Conservation (phyloP, 2,113 vertebrate genomes). For the Accipiter virgatus region DNA sequence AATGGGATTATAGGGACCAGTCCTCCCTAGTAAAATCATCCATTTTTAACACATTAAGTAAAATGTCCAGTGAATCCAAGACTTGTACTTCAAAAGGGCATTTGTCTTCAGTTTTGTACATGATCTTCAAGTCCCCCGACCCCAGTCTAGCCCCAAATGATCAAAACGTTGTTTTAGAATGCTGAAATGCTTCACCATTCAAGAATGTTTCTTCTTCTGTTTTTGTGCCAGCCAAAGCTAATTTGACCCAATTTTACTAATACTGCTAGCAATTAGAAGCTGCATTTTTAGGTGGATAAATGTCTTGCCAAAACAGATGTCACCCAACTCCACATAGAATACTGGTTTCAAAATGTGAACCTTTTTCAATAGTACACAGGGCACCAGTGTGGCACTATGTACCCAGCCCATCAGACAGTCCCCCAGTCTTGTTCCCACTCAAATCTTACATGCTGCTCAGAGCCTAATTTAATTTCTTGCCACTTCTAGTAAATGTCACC, state of each 20-base stretch:
- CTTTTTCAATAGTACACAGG: neutral
- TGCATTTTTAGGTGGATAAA: neutral
- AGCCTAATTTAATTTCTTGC: neutral
- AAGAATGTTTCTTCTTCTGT: neutral
- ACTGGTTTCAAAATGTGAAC: neutral
- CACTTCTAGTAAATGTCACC: neutral
- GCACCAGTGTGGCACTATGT: neutral
- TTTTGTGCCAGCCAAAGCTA: neutral
- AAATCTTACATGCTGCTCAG: neutral
- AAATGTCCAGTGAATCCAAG: neutral
- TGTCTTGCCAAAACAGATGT: neutral
- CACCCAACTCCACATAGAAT: neutral
- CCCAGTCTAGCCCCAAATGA: neutral
- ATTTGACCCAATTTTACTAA: neutral
- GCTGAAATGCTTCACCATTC: neutral
- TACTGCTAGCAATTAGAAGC: neutral
- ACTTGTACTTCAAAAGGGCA: neutral
- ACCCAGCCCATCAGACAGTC: neutral
- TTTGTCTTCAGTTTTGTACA: neutral
- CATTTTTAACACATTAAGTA: neutral
- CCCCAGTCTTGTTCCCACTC: neutral
- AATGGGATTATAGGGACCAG: neutral
- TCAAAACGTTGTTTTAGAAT: accelerated
- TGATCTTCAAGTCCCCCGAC: neutral
- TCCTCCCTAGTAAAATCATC: neutral